phyloP scores from a whole-genome alignment of 53 echinoderm and acorn worm genomes.

The Holothuria scabra region DNA sequence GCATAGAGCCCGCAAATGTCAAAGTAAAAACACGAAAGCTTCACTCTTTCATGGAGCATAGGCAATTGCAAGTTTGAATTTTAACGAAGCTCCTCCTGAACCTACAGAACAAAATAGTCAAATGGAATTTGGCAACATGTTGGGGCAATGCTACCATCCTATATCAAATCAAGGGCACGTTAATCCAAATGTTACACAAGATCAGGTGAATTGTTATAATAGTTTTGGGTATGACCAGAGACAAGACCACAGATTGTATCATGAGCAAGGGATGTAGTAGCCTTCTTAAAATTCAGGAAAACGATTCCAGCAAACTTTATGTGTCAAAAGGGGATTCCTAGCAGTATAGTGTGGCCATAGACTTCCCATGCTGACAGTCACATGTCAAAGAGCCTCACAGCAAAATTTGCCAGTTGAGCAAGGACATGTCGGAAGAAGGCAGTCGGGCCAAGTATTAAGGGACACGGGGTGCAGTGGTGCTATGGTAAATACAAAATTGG shows the following conservation, averaged over 20 bases:
- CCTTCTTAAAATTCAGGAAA: constrained; percentile 3
- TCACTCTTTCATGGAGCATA: neutral
- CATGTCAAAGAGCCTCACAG: neutral
- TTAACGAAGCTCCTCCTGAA: too few species aligned
- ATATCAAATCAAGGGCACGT: too few species aligned
- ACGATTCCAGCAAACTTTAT: neutral
- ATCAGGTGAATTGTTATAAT: too few species aligned
- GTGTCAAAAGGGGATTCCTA: neutral
- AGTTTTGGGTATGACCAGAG: too few species aligned
- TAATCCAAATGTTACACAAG: too few species aligned
- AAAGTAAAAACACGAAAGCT: neutral
- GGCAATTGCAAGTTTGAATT: too few species aligned
- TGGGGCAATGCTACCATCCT: too few species aligned
- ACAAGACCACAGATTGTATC: neutral
- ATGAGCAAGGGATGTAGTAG: neutral
- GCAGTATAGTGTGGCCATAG: constrained; percentile 1
- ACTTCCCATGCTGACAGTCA: neutral
- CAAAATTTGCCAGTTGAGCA: constrained; percentile 6
- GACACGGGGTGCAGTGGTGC: constrained; percentile 57
- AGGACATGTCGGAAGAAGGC: constrained; percentile 9
- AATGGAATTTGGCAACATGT: too few species aligned
- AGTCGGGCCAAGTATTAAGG: constrained; percentile 22
- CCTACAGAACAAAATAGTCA: too few species aligned
- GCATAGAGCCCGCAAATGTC: neutral
- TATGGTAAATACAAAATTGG: constrained; percentile 27